These are phyloP conservation scores for Neocrepidodera transversa DNA, from an alignment of 2,888 invertebrate genomes.

Conservation along the genomic window DNA sequence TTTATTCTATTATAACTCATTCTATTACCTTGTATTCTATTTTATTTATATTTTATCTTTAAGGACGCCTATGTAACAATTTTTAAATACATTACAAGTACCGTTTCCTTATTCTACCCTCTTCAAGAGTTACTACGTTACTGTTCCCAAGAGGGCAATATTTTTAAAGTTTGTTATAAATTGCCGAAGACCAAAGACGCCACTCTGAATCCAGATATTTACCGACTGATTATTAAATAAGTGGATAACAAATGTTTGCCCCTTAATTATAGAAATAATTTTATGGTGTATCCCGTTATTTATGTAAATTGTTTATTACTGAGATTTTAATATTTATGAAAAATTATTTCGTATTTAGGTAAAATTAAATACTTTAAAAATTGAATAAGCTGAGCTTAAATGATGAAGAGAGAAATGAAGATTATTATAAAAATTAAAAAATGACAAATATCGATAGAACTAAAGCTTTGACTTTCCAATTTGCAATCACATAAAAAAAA, in stretches of 20 bases:
- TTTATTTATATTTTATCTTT: too few species aligned
- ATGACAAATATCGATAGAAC: too few species aligned
- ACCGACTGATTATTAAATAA: constrained; percentile 22
- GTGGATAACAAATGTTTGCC: background rate
- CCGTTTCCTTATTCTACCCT: constrained; percentile 15
- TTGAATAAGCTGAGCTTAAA: too few species aligned
- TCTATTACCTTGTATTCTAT: too few species aligned
- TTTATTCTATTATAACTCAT: too few species aligned
- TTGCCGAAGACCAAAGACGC: constrained; percentile 11
- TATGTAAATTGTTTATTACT: background rate
- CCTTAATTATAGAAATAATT: background rate
- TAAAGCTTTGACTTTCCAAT: too few species aligned
- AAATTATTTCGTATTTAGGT: background rate
- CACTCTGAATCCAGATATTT: constrained; percentile 9
- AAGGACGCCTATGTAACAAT: too few species aligned
- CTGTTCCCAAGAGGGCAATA: constrained; percentile 16
- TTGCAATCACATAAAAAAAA: too few species aligned
- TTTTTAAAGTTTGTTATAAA: constrained; percentile 23
- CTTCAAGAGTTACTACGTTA: constrained; percentile 16
- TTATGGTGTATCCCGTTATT: background rate
- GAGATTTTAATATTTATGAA: background rate
- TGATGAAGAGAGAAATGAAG: too few species aligned
- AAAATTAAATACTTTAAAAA: too few species aligned
- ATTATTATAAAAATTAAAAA: too few species aligned
- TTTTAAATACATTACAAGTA: too few species aligned